phyloP scores from a whole-genome alignment of 1,140 invertebrate species.

The Babylonia areolata region DNA sequence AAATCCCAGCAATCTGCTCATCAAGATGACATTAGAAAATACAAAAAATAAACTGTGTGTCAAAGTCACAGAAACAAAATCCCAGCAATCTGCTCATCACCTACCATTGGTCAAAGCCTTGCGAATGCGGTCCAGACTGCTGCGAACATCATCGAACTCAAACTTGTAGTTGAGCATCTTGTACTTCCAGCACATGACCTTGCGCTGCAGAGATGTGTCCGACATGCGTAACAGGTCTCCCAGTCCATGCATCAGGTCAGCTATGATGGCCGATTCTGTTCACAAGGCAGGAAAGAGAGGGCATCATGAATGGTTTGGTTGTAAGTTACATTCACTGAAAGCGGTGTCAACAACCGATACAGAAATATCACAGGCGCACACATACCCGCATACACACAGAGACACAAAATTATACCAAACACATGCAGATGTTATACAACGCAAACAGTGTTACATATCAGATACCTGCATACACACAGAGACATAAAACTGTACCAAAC shows the following conservation, averaged over 20 bases:
- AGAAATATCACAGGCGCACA: too few relatives aligned
- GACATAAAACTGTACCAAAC: too few relatives aligned
- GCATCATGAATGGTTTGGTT: background rate
- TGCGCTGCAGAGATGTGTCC: constrained; percentile 49
- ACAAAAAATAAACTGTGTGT: too few relatives aligned
- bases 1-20: too few relatives aligned
- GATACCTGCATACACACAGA: background rate
- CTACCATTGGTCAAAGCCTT: constrained; percentile 60
- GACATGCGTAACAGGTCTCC: constrained; percentile 44
- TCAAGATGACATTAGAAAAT: too few relatives aligned
- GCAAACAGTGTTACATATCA: background rate
- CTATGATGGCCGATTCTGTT: constrained; percentile 53
- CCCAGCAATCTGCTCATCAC: background rate
- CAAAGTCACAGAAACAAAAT: background rate
- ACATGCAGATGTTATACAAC: background rate
- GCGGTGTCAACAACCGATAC: background rate
- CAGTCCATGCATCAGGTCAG: constrained; percentile 57
- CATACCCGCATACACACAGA: background rate
- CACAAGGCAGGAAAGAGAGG: background rate
- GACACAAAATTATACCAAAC: background rate
- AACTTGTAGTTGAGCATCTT: constrained; percentile 51
- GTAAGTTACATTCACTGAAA: background rate
- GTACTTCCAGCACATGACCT: constrained; percentile 60
- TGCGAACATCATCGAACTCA: constrained; percentile 26
- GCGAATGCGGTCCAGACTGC: constrained; percentile 35